phyloP scores from a whole-genome alignment of 2,888 invertebrate genomes.

The Tanytarsus gracilentus region DNA sequence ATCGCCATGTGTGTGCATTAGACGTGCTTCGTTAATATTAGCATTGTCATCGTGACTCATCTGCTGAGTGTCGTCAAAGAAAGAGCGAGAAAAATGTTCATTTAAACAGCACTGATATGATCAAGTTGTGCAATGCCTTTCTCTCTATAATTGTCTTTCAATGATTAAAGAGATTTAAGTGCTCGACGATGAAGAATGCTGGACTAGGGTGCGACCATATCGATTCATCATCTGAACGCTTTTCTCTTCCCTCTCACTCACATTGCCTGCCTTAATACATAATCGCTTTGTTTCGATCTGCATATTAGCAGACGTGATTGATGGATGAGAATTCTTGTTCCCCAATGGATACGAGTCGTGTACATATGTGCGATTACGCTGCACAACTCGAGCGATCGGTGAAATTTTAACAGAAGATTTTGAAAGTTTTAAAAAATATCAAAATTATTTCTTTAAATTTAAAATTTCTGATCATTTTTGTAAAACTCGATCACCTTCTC shows the following conservation, averaged over 20 bases:
- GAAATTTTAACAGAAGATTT: too few relatives aligned
- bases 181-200: too few relatives aligned
- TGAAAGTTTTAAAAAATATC: too few relatives aligned
- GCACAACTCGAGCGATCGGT: too few relatives aligned
- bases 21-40: not conserved
- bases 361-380: too few relatives aligned
- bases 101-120: constrained; percentile 1
- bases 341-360: too few relatives aligned
- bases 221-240: constrained; percentile 17
- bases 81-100: not conserved
- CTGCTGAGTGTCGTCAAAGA: not conserved
- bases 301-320: constrained; percentile 23
- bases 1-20: not conserved
- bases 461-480: too few relatives aligned
- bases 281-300: constrained; percentile 18
- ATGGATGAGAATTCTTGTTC: constrained; percentile 13
- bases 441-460: too few relatives aligned
- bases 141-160: constrained; percentile 8
- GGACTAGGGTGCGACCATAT: constrained; percentile 21
- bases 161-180: too few relatives aligned
- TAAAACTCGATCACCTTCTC: too few relatives aligned
- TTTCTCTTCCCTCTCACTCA: not conserved
- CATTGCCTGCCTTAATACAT: not conserved
- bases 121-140: not conserved
- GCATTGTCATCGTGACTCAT: constrained; percentile 5